These are phyloP conservation scores for Sphaeridia pumilis DNA, from an alignment of 2,888 invertebrate species.

Conservation along the genomic window DNA sequence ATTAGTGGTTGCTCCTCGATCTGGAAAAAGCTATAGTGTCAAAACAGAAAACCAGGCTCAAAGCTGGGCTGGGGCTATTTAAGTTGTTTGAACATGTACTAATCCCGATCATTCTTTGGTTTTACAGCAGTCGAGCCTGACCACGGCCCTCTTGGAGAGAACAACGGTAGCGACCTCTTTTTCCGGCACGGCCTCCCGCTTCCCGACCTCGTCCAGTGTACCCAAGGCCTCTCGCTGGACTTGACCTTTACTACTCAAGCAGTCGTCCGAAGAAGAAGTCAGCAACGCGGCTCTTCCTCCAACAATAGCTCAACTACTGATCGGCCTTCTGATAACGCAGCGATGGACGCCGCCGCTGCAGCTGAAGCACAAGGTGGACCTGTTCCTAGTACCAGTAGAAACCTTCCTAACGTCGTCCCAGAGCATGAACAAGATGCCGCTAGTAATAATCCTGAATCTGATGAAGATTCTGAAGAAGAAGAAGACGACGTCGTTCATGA, in stretches of 20 bases:
- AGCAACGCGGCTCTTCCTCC: conserved; percentile 1
- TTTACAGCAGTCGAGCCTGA: too few relatives aligned
- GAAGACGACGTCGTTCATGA: not conserved
- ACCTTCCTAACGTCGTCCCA: not conserved
- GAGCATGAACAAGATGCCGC: too few relatives aligned
- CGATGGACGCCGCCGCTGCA: not conserved
- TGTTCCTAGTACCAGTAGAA: not conserved
- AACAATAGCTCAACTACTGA: not conserved
- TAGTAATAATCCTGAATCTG: not conserved
- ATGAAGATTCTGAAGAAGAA: not conserved
- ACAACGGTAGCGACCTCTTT: not conserved
- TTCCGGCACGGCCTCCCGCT: conserved; percentile 5
- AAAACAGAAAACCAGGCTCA: too few relatives aligned
- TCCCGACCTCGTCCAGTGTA: conserved; percentile 23
- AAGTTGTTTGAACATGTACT: too few relatives aligned
- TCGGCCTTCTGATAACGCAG: not conserved
- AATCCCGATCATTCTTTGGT: too few relatives aligned
- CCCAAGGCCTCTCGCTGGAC: conserved; percentile 18
- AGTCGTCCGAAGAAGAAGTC: not conserved
- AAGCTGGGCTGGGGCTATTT: too few relatives aligned
- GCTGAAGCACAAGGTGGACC: not conserved
- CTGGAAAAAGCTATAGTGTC: too few relatives aligned
- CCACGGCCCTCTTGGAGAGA: too few relatives aligned
- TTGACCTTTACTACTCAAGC: conserved; percentile 2
- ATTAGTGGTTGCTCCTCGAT: too few relatives aligned